Percentiles rank a stretch among this genome's conserved stretches.
Evolutionary conservation across 1,140 invertebrate species (phyloP).

Genomic region (Coelopa frigida): DNA sequence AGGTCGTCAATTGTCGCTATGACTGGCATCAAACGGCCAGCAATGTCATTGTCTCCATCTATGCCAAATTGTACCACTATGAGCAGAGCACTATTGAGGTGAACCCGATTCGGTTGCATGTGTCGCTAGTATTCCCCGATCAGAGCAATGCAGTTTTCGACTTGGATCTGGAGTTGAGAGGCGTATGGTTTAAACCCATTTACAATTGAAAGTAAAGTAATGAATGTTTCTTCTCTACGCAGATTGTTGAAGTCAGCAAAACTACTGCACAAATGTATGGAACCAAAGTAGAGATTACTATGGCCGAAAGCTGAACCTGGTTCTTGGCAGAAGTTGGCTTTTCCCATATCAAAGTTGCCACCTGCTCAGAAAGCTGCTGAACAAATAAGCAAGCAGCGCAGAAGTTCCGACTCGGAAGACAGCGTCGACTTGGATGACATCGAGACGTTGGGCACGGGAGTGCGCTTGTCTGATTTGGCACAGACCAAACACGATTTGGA

Average conservation of each 20-base stretch:
- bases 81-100: conserved; percentile 65
- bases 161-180: conserved; percentile 73
- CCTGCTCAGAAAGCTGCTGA: conserved; percentile 19
- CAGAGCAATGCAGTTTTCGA: conserved; percentile 66
- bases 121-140: conserved; percentile 72
- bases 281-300: conserved; percentile 92
- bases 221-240: conserved; percentile 21
- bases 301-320: conserved; percentile 81
- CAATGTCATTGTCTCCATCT: conserved; percentile 77
- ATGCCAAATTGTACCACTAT: conserved; percentile 85
- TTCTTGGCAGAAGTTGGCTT: conserved; percentile 71
- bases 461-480: conserved; percentile 7
- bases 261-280: conserved; percentile 73
- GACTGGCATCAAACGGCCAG: conserved; percentile 90
- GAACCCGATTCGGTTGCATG: conserved; percentile 75
- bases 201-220: too few relatives aligned
- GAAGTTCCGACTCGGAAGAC: conserved; percentile 14
- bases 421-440: conserved; percentile 47
- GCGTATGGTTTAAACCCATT: too few relatives aligned
- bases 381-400: too few relatives aligned
- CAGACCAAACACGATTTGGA: conserved; percentile 19
- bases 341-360: conserved; percentile 47
- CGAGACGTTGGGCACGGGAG: conserved; percentile 22
- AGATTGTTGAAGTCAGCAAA: conserved; percentile 63
- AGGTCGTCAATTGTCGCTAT: conserved; percentile 67